phyloP scores from a whole-genome alignment of 2,113 vertebrate genomes.

The Gallinago jamesoni region DNA sequence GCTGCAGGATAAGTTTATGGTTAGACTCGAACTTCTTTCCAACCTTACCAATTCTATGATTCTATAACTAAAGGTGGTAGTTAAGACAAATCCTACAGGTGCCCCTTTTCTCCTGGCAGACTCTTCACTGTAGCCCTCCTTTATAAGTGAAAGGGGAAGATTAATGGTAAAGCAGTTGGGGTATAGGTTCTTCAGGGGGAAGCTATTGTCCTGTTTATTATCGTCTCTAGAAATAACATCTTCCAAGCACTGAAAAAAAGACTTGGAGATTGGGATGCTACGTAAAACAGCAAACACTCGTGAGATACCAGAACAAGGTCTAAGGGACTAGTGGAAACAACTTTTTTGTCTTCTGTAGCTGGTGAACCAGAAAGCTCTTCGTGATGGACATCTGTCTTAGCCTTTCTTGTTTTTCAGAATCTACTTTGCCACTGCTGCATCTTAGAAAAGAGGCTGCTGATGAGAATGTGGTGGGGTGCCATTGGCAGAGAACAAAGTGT shows the following conservation, averaged over 20 bases:
- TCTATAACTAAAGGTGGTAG: background rate
- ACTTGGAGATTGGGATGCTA: background rate
- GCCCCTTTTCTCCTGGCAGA: background rate
- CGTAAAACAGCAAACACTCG: background rate
- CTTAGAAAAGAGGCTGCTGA: background rate
- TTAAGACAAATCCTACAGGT: background rate
- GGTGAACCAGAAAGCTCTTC: background rate
- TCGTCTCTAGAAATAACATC: background rate
- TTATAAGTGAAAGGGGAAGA: background rate
- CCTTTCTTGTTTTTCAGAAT: background rate
- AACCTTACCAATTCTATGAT: background rate
- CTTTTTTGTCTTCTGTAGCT: background rate
- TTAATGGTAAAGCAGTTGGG: background rate
- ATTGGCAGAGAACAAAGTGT: background rate
- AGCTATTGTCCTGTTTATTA: background rate
- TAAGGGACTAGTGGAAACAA: background rate
- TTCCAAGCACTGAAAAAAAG: background rate
- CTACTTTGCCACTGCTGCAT: background rate
- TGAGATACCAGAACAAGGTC: background rate
- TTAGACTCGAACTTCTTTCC: background rate
- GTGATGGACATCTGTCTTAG: background rate
- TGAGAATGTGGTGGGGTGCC: background rate
- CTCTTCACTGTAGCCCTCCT: background rate
- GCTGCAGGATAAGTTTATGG: background rate
- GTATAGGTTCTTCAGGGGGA: background rate